phyloP scores from a whole-genome alignment of 2,888 invertebrate species.

The Tetragonula carbonaria region DNA sequence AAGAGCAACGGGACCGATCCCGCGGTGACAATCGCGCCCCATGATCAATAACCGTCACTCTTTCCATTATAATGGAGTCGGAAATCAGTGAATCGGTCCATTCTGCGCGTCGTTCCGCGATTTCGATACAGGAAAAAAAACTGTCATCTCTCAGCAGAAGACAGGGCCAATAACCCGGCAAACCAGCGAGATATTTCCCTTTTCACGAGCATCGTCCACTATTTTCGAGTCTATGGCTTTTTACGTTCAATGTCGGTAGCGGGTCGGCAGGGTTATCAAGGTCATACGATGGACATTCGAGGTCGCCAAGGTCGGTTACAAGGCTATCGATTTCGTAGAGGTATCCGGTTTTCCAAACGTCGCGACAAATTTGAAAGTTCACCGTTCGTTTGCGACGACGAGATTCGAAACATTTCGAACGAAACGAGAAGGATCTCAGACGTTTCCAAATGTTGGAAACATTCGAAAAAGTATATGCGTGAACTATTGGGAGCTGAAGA shows the following conservation, averaged over 20 bases:
- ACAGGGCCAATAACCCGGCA: neutral
- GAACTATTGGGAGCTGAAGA: too few species aligned
- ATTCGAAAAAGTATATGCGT: too few species aligned
- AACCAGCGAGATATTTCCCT: neutral
- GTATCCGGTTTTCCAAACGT: neutral
- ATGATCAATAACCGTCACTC: slow-evolving; percentile 67
- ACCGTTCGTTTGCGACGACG: too few species aligned
- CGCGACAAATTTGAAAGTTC: too few species aligned
- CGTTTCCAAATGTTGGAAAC: too few species aligned
- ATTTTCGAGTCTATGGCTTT: neutral
- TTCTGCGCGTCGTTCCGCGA: slow-evolving; percentile 6
- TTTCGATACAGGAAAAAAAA: neutral
- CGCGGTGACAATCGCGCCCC: slow-evolving; percentile 61
- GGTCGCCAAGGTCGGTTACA: neutral
- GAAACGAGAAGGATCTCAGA: too few species aligned
- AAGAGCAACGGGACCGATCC: slow-evolving; percentile 65
- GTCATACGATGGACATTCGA: too few species aligned
- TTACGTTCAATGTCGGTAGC: neutral
- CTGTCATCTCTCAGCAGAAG: too few species aligned
- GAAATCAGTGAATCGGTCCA: slow-evolving; percentile 35
- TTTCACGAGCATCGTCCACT: too few species aligned
- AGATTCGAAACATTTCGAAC: too few species aligned
- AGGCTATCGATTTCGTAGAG: neutral
- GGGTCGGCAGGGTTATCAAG: neutral
- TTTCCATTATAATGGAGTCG: slow-evolving; percentile 53